Conservation (phyloP, 2,113 vertebrate genomes). For the Junco hyemalis region DNA sequence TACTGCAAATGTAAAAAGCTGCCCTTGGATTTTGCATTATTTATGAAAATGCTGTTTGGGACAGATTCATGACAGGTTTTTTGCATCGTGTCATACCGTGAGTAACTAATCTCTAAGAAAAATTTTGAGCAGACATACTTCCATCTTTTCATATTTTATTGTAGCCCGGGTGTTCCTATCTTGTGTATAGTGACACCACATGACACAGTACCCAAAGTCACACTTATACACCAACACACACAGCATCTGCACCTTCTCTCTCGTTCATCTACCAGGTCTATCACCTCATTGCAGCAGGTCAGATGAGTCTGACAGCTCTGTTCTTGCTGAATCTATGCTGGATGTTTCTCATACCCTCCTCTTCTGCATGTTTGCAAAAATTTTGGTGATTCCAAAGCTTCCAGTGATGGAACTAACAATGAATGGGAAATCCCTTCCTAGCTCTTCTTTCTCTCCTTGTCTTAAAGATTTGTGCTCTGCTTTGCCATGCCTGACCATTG, state of each 20-base stretch:
- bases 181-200: background rate
- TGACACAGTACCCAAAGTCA: background rate
- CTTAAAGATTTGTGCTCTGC: background rate
- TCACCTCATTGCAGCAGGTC: background rate
- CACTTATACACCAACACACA: background rate
- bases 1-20: background rate
- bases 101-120: background rate
- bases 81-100: background rate
- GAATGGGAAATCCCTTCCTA: background rate
- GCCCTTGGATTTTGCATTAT: background rate
- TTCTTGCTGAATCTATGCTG: background rate
- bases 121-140: background rate
- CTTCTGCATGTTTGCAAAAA: background rate
- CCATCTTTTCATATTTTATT: background rate
- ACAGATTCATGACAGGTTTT: background rate
- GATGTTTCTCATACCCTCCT: background rate
- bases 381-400: background rate
- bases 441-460: background rate
- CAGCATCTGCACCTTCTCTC: background rate
- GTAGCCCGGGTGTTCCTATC: background rate
- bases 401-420: background rate
- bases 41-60: background rate
- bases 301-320: background rate
- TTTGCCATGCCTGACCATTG: background rate
- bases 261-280: background rate